Evolutionary conservation across 2,113 vertebrate species (phyloP).

Genomic region (Daphoenositta chrysoptera): DNA sequence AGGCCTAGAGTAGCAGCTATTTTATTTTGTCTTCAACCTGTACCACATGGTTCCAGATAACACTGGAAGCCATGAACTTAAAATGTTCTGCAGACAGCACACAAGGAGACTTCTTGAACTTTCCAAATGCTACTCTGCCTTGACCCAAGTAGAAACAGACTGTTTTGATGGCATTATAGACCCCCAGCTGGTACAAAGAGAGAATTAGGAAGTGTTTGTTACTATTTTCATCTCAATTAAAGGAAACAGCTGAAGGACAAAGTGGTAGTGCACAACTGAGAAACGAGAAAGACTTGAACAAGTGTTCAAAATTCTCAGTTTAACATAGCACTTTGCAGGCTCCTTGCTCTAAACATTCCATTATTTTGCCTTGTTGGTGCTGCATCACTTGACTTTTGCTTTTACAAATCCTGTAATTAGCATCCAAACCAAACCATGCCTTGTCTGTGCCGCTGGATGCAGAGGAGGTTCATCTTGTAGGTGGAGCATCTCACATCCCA

Average conservation of each 20-base stretch:
- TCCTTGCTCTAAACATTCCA: background rate
- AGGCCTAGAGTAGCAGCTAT: background rate
- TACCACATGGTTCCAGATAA: fast-evolving
- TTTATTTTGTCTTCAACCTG: background rate
- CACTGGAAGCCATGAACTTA: background rate
- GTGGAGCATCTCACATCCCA: background rate
- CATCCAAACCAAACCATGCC: background rate
- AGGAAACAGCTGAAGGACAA: background rate
- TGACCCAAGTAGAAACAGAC: background rate
- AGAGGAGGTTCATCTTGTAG: background rate
- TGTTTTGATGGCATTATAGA: background rate
- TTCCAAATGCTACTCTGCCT: background rate
- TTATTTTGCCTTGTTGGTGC: background rate
- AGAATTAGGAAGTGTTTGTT: background rate
- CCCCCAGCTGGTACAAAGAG: background rate
- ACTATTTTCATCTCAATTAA: background rate
- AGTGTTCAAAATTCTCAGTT: background rate
- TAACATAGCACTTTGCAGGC: background rate
- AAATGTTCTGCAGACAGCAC: background rate
- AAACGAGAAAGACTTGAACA: background rate
- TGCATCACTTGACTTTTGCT: background rate
- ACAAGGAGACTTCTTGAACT: background rate
- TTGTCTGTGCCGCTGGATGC: background rate
- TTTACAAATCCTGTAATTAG: background rate
- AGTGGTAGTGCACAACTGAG: background rate